Evolutionary conservation across 1,140 invertebrate species (phyloP).

Genomic region (Drepana arcuata): DNA sequence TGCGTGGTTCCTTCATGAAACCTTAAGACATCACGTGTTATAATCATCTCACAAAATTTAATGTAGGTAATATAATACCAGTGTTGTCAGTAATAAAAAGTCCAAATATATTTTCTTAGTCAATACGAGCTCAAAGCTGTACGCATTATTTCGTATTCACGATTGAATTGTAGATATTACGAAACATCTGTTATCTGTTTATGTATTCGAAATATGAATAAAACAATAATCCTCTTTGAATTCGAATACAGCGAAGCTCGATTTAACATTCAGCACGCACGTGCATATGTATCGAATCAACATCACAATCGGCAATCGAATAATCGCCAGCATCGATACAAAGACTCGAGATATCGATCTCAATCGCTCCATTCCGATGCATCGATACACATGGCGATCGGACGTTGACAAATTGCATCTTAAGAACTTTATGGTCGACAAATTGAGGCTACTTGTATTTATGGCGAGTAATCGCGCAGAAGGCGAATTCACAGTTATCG

Average conservation of each 20-base stretch:
- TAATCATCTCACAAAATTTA: too few relatives aligned
- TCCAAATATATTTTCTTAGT: too few relatives aligned
- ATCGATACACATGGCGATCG: constrained; percentile 39
- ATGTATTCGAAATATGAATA: constrained; percentile 48
- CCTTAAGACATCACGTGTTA: too few relatives aligned
- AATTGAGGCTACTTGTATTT: constrained; percentile 50
- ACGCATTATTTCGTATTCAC: too few relatives aligned
- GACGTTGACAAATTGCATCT: constrained; percentile 60
- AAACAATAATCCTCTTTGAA: constrained; percentile 41
- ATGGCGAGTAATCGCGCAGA: constrained; percentile 15
- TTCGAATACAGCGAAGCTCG: constrained; percentile 28
- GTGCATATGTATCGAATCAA: constrained; percentile 18
- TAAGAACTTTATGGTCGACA: constrained; percentile 39
- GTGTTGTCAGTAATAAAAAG: too few relatives aligned
- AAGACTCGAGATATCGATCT: constrained; percentile 35
- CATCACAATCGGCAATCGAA: constrained; percentile 25
- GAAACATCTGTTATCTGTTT: too few relatives aligned
- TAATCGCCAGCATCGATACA: constrained; percentile 39
- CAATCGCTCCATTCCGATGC: constrained; percentile 30
- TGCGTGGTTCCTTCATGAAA: too few relatives aligned
- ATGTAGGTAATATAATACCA: too few relatives aligned
- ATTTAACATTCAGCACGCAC: constrained; percentile 29
- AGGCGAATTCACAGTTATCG: constrained; percentile 20
- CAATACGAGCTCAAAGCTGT: too few relatives aligned
- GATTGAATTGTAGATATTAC: too few relatives aligned